Base-by-base conservation (phyloP, 2,888 invertebrate species). In the Scaptomyza flava region DNA sequence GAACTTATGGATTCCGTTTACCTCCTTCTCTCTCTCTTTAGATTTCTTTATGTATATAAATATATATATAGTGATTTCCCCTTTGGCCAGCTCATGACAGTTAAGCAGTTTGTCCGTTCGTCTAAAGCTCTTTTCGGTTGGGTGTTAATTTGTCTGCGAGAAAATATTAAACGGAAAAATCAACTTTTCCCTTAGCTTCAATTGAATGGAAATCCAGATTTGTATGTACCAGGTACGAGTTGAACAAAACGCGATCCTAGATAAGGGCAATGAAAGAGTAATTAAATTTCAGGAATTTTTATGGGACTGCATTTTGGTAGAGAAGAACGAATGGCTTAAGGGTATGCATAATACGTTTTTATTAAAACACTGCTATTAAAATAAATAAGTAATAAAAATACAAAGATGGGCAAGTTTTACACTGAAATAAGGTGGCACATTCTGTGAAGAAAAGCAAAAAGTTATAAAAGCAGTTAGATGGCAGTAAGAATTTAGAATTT, bases 1-100 rank as follows among this genome's bases (percentile, higher is more conserved):
- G 88, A 90, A 90, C 90, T 90, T 85, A 90, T 90, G 72, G 68
- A 85, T 63, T 67, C 85, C 79, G 43, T 58, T 62, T 36, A 63
- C 51, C 63, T 41, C 27, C 48, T 17, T 27, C 42, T 7, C 41
- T 7, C 41, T 2, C 41, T 9, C 41, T 17, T 14, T 3, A 27
- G 7, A 42, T 12, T 6, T 8, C 7, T 5, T n/a, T 5, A 46
- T n/a, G 14, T 14, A 33, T 48, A 48, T 8, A 47, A 5, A 7
- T 12, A 9, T 9, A 11, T 9, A 9, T 1, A n/a, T 6, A 38
- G 38, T 7, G 41, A 20, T 34, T 34, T 34, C 34, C 34, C 53
- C 46, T 36, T 60, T 6, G 34, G 50, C 52, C 50, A 27, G 27
- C 45, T 66, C 50, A 62, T 48, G 68, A 59, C 47, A 64, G 58